Conservation (phyloP, 2,113 vertebrate genomes). For the Alligator mississippiensis region DNA sequence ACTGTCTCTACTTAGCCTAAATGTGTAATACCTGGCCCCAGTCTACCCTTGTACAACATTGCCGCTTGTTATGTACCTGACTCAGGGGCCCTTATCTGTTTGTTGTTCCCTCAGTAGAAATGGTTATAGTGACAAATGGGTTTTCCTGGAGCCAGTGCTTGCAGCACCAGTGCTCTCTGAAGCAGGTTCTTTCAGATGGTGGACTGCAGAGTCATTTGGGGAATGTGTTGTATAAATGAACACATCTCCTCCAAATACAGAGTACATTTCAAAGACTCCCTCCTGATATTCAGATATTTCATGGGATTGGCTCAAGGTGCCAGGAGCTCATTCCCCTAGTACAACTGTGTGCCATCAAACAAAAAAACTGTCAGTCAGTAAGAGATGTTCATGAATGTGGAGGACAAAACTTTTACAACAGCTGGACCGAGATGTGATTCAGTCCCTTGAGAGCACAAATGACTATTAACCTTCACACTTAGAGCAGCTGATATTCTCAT, state of each 20-base stretch:
- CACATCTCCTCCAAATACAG: background rate
- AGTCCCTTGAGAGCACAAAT: background rate
- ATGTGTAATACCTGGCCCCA: too few species aligned
- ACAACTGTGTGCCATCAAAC: background rate
- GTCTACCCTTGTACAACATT: too few species aligned
- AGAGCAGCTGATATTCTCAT: background rate
- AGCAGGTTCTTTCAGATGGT: background rate
- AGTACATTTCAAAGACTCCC: background rate
- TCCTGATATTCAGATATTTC: background rate
- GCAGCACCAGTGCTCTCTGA: too few species aligned
- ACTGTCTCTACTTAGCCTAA: too few species aligned
- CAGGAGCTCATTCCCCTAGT: background rate
- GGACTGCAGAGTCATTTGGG: background rate
- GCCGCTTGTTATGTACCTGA: too few species aligned
- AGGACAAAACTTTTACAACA: background rate
- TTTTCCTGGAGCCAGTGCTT: too few species aligned
- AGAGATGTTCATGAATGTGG: background rate
- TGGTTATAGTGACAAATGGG: too few species aligned
- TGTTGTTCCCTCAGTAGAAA: background rate
- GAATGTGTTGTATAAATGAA: background rate
- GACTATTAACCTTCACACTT: background rate
- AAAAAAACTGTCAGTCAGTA: background rate
- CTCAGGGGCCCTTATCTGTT: background rate
- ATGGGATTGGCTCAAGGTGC: background rate
- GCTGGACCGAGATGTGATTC: background rate